Percentiles rank a stretch among this genome's conserved stretches.
Conservation (phyloP, 2,888 invertebrate genomes). For the Rhagophthalmus giganteus region DNA sequence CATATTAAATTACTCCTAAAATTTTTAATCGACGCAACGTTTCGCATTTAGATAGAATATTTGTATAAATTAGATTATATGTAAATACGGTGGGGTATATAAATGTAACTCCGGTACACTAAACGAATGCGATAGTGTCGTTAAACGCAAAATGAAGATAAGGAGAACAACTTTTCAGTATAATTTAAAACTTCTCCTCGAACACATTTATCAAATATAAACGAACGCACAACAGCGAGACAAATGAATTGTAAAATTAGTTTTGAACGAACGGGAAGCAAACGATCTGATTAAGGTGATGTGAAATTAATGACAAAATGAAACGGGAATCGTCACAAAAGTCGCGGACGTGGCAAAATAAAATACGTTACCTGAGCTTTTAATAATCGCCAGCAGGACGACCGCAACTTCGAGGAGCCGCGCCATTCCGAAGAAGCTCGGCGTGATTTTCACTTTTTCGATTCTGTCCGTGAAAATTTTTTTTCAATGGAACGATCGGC, state of each 20-base stretch:
- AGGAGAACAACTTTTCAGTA: constrained; percentile 3
- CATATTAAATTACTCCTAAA: too few species aligned
- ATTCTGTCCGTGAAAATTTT: not conserved
- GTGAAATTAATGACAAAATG: constrained; percentile 6
- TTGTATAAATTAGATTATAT: too few species aligned
- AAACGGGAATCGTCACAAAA: too few species aligned
- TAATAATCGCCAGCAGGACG: constrained; percentile 9
- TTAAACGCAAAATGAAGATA: constrained; percentile 2
- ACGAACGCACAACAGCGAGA: constrained; percentile 3
- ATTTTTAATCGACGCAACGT: too few species aligned
- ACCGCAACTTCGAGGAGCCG: not conserved
- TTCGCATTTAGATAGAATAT: too few species aligned
- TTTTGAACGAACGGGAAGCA: constrained; percentile 5
- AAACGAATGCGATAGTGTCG: constrained; percentile 6
- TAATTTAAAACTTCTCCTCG: constrained; percentile 8
- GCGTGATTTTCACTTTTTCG: not conserved
- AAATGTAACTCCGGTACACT: too few species aligned
- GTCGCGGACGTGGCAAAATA: constrained; percentile 12
- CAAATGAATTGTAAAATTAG: constrained; percentile 10
- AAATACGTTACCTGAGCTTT: constrained; percentile 13
- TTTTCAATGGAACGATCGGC: constrained; percentile 5
- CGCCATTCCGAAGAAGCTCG: not conserved
- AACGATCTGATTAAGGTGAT: constrained; percentile 5
- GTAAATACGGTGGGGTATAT: too few species aligned
- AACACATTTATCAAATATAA: constrained; percentile 8